A percentile compares a stretch with the other conserved stretches of the same genome.
These are phyloP conservation scores for Leptodactylus fallax DNA, from an alignment of 2,797 vertebrate genomes.

Conservation along the genomic window DNA sequence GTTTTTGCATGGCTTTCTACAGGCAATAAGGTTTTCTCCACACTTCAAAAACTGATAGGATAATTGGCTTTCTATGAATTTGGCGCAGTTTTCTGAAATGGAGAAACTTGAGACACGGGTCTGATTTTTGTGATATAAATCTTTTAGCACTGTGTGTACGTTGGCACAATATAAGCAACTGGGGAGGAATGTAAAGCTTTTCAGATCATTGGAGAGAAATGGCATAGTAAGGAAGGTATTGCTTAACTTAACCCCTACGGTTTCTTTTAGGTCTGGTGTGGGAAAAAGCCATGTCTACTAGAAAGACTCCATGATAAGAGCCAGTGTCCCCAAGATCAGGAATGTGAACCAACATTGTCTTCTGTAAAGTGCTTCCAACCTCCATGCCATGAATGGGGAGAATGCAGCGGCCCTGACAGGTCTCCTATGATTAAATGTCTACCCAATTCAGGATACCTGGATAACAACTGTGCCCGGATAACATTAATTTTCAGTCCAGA, in stretches of 20 bases:
- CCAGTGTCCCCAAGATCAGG: conserved; percentile 83
- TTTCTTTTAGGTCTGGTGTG: conserved; percentile 85
- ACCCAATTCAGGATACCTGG: conserved; percentile 84
- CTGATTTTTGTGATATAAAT: too few relatives aligned
- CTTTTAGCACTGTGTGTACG: too few relatives aligned
- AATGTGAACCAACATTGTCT: conserved; percentile 80
- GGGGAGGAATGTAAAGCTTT: too few relatives aligned
- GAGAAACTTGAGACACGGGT: too few relatives aligned
- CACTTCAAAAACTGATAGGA: too few relatives aligned
- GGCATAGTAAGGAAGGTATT: too few relatives aligned
- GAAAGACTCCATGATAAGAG: conserved; percentile 66
- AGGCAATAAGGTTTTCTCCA: too few relatives aligned
- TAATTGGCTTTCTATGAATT: too few relatives aligned
- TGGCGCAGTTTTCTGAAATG: too few relatives aligned
- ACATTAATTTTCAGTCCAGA: conserved; percentile 87
- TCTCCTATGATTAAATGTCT: conserved; percentile 80
- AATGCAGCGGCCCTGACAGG: conserved; percentile 81
- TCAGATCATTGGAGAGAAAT: too few relatives aligned
- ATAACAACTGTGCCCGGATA: conserved; percentile 89
- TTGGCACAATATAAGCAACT: too few relatives aligned
- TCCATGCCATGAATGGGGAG: conserved; percentile 87
- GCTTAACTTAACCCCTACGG: background rate
- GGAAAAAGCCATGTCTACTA: conserved; percentile 85
- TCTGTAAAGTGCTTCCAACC: conserved; percentile 87
- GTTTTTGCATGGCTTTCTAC: background rate